These are phyloP conservation scores for Sinopyrophorus schimmeli DNA, from an alignment of 2,888 invertebrate genomes.

Conservation along the genomic window DNA sequence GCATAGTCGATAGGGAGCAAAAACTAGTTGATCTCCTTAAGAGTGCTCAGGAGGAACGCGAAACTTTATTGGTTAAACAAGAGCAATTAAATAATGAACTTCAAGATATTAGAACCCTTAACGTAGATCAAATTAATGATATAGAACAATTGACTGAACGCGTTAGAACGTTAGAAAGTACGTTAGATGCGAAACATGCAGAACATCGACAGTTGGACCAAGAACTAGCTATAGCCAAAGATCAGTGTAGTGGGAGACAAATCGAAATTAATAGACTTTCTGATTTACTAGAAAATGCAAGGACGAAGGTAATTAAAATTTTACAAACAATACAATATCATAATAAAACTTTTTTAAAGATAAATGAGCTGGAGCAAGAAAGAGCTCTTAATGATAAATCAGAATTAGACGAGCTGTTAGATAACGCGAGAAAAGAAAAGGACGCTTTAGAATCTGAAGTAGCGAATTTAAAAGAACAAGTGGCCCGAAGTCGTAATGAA, in stretches of 20 bases:
- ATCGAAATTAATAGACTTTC: conserved; percentile 79
- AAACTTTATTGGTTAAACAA: conserved; percentile 72
- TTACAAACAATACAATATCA: no score
- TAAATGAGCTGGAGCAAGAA: conserved; percentile 71
- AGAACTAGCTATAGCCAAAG: conserved; percentile 71
- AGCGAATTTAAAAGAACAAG: conserved; percentile 68
- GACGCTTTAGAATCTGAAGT: conserved; percentile 71
- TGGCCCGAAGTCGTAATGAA: conserved; percentile 71
- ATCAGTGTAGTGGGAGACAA: conserved; percentile 73
- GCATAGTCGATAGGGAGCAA: conserved; percentile 74
- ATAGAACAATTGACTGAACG: conserved; percentile 71
- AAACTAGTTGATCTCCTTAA: conserved; percentile 84
- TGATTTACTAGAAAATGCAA: conserved; percentile 80
- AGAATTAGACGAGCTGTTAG: conserved; percentile 71
- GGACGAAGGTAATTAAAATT: conserved; percentile 66
- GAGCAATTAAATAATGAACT: conserved; percentile 77
- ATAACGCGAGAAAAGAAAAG: conserved; percentile 71
- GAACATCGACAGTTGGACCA: conserved; percentile 76
- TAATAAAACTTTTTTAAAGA: conserved; percentile 54
- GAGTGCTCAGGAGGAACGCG: conserved; percentile 79
- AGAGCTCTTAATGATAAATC: conserved; percentile 70
- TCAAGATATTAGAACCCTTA: conserved; percentile 64
- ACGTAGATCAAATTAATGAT: conserved; percentile 64
- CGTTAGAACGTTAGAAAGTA: conserved; percentile 70
- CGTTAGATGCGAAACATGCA: conserved; percentile 71